Base-by-base conservation (phyloP, 2,113 vertebrate species). In the Ammodytes marinus region DNA sequence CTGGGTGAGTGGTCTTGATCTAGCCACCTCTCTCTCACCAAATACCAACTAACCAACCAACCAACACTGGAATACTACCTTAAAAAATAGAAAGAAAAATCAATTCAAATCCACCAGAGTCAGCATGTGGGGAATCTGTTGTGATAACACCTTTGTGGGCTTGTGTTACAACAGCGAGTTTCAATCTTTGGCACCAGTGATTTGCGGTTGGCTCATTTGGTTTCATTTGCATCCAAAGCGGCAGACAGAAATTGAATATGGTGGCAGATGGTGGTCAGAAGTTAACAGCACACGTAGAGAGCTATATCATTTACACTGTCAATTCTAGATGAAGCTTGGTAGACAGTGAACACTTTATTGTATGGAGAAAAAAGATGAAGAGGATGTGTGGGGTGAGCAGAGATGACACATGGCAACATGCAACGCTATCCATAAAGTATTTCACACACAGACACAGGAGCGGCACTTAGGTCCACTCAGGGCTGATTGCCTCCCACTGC, bases 201-300 rank as follows among this genome's bases (percentile, higher is more conserved):
- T 50, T 37, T 17, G 14, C 65, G 10, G 35, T 14, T n/a, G 65
- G 55, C 37, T 79, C 61, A 53, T 86, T 86, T 63, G 50, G 67
- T 58, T 50, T 45, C 80, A 54, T 86, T 83, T 83, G 27, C 50
- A 64, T 83, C 54, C 68, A 42, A 72, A 46, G 19, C 2, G 50
- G 66, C 15, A 39, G 67, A n/a, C 8, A 12, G 12, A 54, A 57
- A 46, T 12, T 57, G 55, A 27, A 14, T 13, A 13, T 2, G 53
- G 64, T 49, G 53, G 54, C 60, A 75, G 59, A 66, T 2, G 6
- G 45, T 0, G 39, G 59, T 43, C 46, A 37, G 49, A 27, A 49
- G 19, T 72, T 3, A 17, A 5, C 42, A 2, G 17, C 46, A 27
- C 78, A 59, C 15, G 69, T 3, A 55, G 4, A 10, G 8, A 54